A percentile compares a stretch with the other conserved stretches of the same genome.
phyloP scores from a whole-genome alignment of 2,888 invertebrate genomes.

The Erynnis tages region DNA sequence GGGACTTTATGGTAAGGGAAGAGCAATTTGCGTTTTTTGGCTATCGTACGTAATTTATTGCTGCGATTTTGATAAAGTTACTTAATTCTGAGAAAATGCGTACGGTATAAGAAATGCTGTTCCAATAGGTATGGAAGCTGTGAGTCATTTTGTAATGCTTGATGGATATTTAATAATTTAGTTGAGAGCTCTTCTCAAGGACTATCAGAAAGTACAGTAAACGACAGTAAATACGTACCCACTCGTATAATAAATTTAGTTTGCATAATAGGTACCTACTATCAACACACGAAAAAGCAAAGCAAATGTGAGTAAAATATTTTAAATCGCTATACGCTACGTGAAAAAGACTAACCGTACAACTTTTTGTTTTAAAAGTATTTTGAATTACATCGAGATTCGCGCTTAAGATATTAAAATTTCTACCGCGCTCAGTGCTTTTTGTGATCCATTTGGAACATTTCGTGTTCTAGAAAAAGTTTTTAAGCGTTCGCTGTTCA shows the following conservation, averaged over 20 bases:
- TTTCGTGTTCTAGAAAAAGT: conserved; percentile 1
- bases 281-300: background rate
- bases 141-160: too few relatives aligned
- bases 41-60: background rate
- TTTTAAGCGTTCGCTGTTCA: background rate
- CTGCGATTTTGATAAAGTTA: too few relatives aligned
- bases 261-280: too few relatives aligned
- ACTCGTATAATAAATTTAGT: too few relatives aligned
- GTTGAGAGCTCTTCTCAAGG: too few relatives aligned
- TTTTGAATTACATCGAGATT: conserved; percentile 3
- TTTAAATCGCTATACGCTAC: background rate
- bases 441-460: background rate
- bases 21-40: conserved; percentile 3
- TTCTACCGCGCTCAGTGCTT: background rate
- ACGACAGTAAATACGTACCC: too few relatives aligned
- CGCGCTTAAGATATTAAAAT: conserved; percentile 10
- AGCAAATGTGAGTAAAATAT: background rate
- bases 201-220: too few relatives aligned
- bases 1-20: conserved; percentile 9
- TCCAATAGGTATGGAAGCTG: too few relatives aligned
- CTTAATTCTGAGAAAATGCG: too few relatives aligned
- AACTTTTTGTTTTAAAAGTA: background rate
- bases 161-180: too few relatives aligned
- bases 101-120: too few relatives aligned
- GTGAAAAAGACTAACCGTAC: background rate